Evolutionary conservation across 1,140 invertebrate species (phyloP), one percentile per base, ranked within the genome.

Genomic region (Belonocnema kinseyi): DNA sequence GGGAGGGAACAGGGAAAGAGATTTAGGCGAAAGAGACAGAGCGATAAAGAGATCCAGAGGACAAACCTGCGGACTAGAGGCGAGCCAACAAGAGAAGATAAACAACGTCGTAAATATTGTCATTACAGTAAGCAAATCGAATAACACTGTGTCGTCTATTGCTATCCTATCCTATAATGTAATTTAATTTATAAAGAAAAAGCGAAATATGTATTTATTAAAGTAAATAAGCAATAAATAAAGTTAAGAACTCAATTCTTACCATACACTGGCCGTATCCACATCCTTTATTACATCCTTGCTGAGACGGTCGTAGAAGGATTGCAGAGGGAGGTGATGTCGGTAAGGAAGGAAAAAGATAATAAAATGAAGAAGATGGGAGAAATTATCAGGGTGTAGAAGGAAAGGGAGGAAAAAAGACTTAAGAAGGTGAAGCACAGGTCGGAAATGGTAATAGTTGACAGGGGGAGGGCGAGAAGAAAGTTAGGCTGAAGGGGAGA

Each of bases 121-220:
- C 70, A 76, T 80, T 77, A 82, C 77, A 80, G 26, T 79, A 85
- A 81, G 74, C 79, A 80, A 74, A 77, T 78, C 78, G 56, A 80
- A 83, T 82, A 82, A 83, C 79, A 80, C 82, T 83, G 86, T 87
- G 85, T 87, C 84, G 82, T 85, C 82, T 84, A 87, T 84, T 87
- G 82, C 85, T 86, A 85, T 90, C 90, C 88, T 90, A 89, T 88
- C 83, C 85, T 89, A 90, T 90, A 91, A 90, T 89, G 83, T 90
- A 90, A 91, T 91, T 90, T 91, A 91, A 90, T 90, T 91, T 91
- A 91, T 91, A 90, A 91, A 91, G 86, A 89, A 83, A 66, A 90
- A 89, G 85, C 86, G 89, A 90, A 89, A 89, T 89, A 91, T 91
- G 90, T 91, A 91, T 91, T 91, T 91, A 91, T 91, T 91, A 91